phyloP scores from a whole-genome alignment of 2,113 vertebrate species.

The Clarias gariepinus region DNA sequence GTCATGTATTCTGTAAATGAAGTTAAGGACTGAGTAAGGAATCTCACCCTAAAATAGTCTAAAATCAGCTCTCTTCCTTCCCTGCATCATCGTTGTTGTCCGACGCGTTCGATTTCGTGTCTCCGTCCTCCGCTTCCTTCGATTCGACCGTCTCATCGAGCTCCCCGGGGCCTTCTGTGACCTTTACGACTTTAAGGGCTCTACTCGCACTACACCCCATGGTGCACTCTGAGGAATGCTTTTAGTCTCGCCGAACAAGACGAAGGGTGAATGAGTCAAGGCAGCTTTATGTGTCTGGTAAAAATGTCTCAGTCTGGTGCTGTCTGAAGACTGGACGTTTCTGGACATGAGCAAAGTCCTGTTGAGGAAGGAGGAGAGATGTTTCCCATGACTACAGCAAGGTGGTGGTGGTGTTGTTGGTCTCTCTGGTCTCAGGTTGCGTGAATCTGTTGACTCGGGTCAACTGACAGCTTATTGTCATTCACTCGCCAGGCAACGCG shows the following conservation, averaged over 20 bases:
- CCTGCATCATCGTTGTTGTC: neutral
- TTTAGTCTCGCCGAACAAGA: neutral
- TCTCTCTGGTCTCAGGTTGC: neutral
- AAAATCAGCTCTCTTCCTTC: neutral
- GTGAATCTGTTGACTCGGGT: conserved; percentile 55
- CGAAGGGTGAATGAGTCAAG: neutral
- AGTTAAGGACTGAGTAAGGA: neutral
- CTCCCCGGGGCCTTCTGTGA: neutral
- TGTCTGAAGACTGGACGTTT: neutral
- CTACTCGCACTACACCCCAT: conserved; percentile 22
- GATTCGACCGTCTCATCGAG: neutral
- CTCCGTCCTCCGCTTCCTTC: neutral
- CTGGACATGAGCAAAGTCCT: neutral
- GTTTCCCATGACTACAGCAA: conserved; percentile 21
- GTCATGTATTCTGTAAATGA: neutral
- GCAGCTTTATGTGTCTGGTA: neutral
- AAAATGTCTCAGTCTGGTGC: neutral
- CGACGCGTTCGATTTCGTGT: neutral
- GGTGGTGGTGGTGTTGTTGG: neutral
- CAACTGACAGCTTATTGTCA: conserved; percentile 48
- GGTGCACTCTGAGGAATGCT: neutral
- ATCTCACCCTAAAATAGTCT: neutral
- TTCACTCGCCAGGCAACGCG: conserved; percentile 61
- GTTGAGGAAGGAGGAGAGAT: conserved; percentile 22
- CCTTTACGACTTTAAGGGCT: conserved; percentile 4